A percentile compares a stretch with the other conserved stretches of the same genome.
phyloP scores from a whole-genome alignment of 2,113 vertebrate species.

The Gopherus flavomarginatus region DNA sequence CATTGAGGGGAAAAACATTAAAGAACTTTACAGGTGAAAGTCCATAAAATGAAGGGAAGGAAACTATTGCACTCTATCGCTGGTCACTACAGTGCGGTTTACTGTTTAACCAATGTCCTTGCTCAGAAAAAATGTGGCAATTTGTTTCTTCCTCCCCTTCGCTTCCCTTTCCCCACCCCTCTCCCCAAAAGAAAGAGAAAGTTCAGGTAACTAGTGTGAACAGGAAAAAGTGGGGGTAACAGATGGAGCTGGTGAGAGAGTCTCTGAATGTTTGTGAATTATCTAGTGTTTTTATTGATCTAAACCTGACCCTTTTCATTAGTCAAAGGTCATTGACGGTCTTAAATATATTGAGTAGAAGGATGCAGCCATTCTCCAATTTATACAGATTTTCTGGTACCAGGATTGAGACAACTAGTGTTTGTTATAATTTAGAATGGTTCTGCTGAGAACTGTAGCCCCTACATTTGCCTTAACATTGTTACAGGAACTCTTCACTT shows the following conservation, averaged over 20 bases:
- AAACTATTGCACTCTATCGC: slow-evolving; percentile 1
- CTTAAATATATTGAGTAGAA: background rate
- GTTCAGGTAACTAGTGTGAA: background rate
- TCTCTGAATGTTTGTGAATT: background rate
- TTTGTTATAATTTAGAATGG: slow-evolving; percentile 6
- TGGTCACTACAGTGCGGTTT: background rate
- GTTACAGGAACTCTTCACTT: background rate
- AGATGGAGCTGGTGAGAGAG: background rate
- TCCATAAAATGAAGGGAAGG: slow-evolving; percentile 7
- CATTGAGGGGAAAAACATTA: background rate
- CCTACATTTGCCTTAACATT: background rate
- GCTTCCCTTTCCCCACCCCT: background rate
- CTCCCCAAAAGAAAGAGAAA: background rate
- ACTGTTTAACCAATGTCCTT: background rate
- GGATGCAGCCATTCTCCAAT: background rate
- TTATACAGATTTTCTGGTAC: background rate
- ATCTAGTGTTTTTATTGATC: slow-evolving; percentile 36
- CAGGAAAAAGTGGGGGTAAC: background rate
- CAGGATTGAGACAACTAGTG: background rate
- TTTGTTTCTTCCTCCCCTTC: background rate
- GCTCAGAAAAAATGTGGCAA: background rate
- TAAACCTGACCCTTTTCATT: background rate
- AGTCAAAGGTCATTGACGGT: background rate
- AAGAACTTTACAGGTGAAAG: background rate
- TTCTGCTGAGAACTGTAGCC: background rate